Evolutionary conservation across 2,888 invertebrate genomes (phyloP).

Genomic region (Limnephilus lunatus): DNA sequence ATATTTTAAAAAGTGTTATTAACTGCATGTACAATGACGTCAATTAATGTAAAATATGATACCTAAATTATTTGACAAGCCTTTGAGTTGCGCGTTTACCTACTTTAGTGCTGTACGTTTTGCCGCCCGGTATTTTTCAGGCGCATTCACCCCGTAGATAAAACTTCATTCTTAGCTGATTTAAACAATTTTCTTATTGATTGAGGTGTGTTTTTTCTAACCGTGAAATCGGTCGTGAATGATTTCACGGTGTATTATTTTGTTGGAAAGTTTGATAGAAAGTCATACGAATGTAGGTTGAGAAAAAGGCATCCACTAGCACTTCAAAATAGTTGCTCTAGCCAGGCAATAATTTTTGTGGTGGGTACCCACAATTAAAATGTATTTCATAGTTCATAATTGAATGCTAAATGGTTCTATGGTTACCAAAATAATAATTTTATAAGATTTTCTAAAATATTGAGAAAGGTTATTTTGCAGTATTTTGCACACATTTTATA

Average conservation of each 20-base stretch:
- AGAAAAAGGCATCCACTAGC: neutral
- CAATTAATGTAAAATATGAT: neutral
- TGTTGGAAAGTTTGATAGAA: neutral
- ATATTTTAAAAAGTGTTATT: neutral
- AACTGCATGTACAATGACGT: neutral
- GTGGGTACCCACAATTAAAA: neutral
- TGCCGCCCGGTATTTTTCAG: conserved; percentile 39
- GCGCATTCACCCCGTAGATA: conserved; percentile 17
- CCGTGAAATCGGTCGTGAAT: neutral
- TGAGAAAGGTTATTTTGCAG: neutral
- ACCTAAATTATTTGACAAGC: neutral
- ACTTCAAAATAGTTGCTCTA: neutral
- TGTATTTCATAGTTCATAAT: neutral
- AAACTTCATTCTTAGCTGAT: neutral
- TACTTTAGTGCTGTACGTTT: neutral
- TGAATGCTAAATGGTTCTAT: neutral
- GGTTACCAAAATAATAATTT: neutral
- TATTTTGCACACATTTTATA: neutral
- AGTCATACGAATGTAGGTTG: neutral
- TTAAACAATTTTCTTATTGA: neutral
- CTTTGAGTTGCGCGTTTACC: neutral
- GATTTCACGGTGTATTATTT: neutral
- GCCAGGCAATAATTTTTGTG: neutral
- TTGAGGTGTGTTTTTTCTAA: neutral
- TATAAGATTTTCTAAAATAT: neutral